Evolutionary conservation across 1,140 invertebrate species (phyloP).

Genomic region (Bombus pascuorum): DNA sequence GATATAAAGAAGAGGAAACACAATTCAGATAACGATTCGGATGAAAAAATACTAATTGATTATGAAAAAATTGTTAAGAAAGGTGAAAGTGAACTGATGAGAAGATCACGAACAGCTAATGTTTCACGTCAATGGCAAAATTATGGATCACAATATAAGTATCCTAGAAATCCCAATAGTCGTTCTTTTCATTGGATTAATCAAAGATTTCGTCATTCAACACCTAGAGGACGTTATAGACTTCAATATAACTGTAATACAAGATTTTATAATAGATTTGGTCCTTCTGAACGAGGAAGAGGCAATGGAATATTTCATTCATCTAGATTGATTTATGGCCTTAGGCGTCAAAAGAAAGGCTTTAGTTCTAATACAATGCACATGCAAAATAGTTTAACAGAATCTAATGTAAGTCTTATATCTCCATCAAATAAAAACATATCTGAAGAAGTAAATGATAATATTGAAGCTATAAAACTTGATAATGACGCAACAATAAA

Average conservation of each 20-base stretch:
- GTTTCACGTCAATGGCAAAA: background rate
- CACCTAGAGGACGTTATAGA: conserved; percentile 46
- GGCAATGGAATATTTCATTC: conserved; percentile 13
- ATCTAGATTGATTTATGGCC: background rate
- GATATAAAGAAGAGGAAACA: background rate
- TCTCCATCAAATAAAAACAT: conserved; percentile 3
- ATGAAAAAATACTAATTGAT: conserved; percentile 41
- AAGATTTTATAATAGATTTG: conserved; percentile 17
- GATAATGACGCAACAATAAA: background rate
- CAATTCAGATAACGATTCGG: conserved; percentile 47
- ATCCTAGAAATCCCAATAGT: conserved; percentile 26
- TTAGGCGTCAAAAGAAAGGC: background rate
- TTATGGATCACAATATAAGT: conserved; percentile 48
- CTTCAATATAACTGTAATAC: conserved; percentile 33
- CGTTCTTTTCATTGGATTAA: conserved; percentile 21
- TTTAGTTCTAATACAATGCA: background rate
- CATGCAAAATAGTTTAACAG: background rate
- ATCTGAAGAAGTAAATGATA: background rate
- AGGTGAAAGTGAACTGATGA: background rate
- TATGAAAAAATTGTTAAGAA: conserved; percentile 10
- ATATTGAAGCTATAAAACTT: background rate
- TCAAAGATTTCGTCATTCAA: conserved; percentile 34
- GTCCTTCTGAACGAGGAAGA: conserved; percentile 32
- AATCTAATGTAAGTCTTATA: background rate
- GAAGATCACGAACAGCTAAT: background rate